Conservation (phyloP, 2,888 invertebrate genomes). For the Hofmannophila pseudospretella region DNA sequence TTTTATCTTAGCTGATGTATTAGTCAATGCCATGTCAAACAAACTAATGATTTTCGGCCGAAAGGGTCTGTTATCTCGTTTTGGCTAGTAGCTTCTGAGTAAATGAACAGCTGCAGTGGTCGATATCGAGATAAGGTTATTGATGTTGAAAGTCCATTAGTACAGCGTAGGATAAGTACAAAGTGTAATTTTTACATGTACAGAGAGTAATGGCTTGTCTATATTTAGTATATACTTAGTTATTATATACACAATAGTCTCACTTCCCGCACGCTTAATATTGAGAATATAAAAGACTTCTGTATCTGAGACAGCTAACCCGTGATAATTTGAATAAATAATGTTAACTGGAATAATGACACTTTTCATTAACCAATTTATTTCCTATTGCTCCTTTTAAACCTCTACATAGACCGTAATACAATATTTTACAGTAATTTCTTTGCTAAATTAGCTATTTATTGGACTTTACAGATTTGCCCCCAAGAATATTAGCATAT, state of each 20-base stretch:
- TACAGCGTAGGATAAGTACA: conserved; percentile 46
- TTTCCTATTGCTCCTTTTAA: conserved; percentile 15
- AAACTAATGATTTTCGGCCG: conserved; percentile 44
- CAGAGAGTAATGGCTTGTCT: conserved; percentile 26
- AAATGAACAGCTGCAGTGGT: conserved; percentile 61
- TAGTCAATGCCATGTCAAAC: conserved; percentile 62
- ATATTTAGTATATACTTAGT: conserved; percentile 1
- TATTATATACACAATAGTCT: not conserved
- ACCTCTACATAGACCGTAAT: too few relatives aligned
- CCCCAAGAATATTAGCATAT: conserved; percentile 73
- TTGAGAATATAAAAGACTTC: conserved; percentile 1
- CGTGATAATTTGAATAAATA: conserved; percentile 8
- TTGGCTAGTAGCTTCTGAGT: conserved; percentile 36
- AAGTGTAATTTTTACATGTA: conserved; percentile 27
- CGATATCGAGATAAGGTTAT: conserved; percentile 54
- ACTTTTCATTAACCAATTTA: conserved; percentile 11
- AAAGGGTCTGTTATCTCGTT: conserved; percentile 34
- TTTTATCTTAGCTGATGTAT: conserved; percentile 52
- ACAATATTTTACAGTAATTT: conserved; percentile 9
- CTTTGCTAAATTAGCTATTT: not conserved
- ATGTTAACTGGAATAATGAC: conserved; percentile 3
- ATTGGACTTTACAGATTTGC: conserved; percentile 66
- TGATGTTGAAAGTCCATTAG: conserved; percentile 43
- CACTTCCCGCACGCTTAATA: conserved; percentile 1
- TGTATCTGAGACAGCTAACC: conserved; percentile 1